Conservation (phyloP, 1,140 invertebrate genomes). For the Lordiphosa collinella region DNA sequence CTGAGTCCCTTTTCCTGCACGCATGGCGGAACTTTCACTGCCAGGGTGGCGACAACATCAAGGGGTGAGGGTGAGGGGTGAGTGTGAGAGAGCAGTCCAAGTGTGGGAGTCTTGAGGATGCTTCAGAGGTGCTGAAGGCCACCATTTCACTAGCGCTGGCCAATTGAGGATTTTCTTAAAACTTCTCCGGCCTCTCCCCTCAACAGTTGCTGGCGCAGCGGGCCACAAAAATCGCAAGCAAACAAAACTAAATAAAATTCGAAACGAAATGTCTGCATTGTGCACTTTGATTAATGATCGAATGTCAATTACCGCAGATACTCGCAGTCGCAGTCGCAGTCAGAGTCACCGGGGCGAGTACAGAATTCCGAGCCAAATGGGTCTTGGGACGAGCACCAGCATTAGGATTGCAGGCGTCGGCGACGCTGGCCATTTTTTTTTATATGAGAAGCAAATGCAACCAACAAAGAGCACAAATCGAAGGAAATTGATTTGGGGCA, state of each 20-base stretch:
- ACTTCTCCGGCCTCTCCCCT: not conserved
- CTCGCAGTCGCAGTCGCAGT: not conserved
- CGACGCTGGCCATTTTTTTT: conserved; percentile 2
- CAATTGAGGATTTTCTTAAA: conserved; percentile 21
- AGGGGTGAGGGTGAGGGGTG: conserved; percentile 3
- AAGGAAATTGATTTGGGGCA: too few relatives aligned
- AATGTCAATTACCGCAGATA: conserved; percentile 75
- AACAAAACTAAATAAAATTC: conserved; percentile 58
- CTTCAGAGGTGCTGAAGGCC: conserved; percentile 56
- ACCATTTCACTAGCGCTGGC: conserved; percentile 27
- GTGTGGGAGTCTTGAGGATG: not conserved
- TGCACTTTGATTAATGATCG: conserved; percentile 79
- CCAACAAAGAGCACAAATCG: not conserved
- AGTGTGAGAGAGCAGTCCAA: too few relatives aligned
- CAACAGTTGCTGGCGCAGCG: not conserved
- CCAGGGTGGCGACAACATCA: conserved; percentile 13
- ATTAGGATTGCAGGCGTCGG: conserved; percentile 7
- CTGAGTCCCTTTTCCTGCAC: conserved; percentile 20
- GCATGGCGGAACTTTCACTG: conserved; percentile 65
- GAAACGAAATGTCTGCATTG: conserved; percentile 74
- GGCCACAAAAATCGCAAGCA: conserved; percentile 6
- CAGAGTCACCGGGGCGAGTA: too few relatives aligned
- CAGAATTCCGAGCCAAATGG: too few relatives aligned
- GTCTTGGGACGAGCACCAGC: not conserved
- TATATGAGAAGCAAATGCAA: not conserved